Conservation (phyloP, 92 coral and sea anemone genomes). For the Porites divaricata region DNA sequence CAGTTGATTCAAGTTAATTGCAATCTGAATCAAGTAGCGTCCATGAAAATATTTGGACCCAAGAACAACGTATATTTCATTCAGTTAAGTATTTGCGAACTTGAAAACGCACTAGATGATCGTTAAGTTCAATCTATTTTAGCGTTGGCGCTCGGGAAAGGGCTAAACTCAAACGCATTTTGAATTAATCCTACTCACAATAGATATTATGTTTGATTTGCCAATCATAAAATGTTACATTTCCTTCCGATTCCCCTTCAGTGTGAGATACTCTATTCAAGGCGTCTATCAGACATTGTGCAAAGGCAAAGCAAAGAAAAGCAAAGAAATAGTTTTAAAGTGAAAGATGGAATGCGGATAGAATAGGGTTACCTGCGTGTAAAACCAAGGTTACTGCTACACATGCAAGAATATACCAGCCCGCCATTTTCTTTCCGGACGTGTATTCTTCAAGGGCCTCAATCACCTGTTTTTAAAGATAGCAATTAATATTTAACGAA, state of each 20-base stretch:
- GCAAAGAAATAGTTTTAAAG: not conserved
- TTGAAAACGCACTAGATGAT: not conserved
- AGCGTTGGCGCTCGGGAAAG: not conserved
- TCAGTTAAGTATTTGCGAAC: not conserved
- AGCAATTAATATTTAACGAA: conserved; percentile 57
- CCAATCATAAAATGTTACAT: not conserved
- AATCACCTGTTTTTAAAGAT: conserved; percentile 61
- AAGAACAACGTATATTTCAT: not conserved
- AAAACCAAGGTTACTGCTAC: conserved; percentile 7
- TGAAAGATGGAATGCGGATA: not conserved
- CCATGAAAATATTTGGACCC: not conserved
- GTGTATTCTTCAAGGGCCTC: conserved; percentile 20
- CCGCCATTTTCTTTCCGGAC: conserved; percentile 51
- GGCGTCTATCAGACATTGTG: conserved; percentile 2
- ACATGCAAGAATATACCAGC: conserved; percentile 18
- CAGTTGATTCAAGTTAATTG: not conserved
- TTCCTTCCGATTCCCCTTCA: conserved; percentile 26
- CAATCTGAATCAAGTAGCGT: not conserved
- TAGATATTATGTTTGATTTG: not conserved
- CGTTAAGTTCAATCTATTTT: not conserved
- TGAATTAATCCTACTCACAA: not conserved
- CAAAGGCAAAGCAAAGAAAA: not conserved
- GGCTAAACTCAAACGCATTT: not conserved
- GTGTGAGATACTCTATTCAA: conserved; percentile 14
- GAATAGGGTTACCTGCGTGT: conserved; percentile 25